phyloP scores from a whole-genome alignment of 2,797 vertebrate species.

The Sebastes nivosus region DNA sequence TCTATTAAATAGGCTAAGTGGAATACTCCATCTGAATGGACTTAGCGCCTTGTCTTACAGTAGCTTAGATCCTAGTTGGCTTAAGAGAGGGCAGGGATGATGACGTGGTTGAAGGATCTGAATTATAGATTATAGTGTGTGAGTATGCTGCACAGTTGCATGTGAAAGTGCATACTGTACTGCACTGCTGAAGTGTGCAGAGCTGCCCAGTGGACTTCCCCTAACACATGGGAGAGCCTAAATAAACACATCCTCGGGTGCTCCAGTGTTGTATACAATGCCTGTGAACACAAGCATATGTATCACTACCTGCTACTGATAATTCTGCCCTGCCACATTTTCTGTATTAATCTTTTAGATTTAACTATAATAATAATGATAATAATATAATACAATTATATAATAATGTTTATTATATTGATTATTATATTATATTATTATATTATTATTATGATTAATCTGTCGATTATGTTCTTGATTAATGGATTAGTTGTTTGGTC shows the following conservation, averaged over 20 bases:
- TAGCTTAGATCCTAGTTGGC: slow-evolving; percentile 63
- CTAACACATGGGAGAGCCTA: slow-evolving; percentile 19
- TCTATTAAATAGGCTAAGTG: slow-evolving; percentile 64
- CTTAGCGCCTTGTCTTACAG: slow-evolving; percentile 46
- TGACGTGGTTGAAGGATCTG: slow-evolving; percentile 65
- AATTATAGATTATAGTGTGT: slow-evolving; percentile 74
- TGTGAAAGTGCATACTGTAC: slow-evolving; percentile 24
- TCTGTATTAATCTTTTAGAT: background rate
- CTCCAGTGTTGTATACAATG: background rate
- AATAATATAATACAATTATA: background rate
- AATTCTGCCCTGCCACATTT: background rate
- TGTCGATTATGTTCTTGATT: too few relatives aligned
- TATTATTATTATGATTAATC: too few relatives aligned
- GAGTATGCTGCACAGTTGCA: slow-evolving; percentile 38
- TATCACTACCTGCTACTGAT: background rate
- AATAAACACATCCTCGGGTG: slow-evolving; percentile 64
- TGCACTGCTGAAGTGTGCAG: slow-evolving; percentile 19
- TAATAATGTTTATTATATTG: background rate
- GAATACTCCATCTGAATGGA: slow-evolving; percentile 45
- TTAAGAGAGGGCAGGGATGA: slow-evolving; percentile 63
- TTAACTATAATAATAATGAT: background rate
- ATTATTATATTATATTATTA: too few relatives aligned
- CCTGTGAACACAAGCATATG: background rate
- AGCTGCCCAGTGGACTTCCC: slow-evolving; percentile 32
- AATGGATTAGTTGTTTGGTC: too few relatives aligned